These are phyloP conservation scores for Podarcis cretensis DNA, from an alignment of 2,113 vertebrate genomes.

Conservation along the genomic window DNA sequence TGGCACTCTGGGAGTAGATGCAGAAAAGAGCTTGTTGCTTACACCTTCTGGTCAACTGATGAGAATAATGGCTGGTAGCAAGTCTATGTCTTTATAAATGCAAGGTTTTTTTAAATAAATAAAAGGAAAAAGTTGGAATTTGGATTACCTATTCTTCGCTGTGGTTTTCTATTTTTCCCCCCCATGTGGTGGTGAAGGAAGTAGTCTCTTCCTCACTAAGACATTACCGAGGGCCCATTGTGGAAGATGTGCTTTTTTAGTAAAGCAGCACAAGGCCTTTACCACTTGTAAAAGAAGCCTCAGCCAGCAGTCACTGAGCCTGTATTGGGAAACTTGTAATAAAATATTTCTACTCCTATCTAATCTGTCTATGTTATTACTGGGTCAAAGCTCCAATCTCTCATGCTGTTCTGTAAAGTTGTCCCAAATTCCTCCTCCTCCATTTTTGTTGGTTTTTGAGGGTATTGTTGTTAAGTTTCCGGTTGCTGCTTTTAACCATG, in stretches of 20 bases:
- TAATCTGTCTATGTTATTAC: not conserved
- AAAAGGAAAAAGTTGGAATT: constrained; percentile 51
- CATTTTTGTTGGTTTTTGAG: not conserved
- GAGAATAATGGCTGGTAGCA: constrained; percentile 9
- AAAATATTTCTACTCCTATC: constrained; percentile 32
- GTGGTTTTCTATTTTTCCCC: not conserved
- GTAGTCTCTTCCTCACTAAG: not conserved
- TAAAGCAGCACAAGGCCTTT: constrained; percentile 14
- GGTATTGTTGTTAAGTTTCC: not conserved
- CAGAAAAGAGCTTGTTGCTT: not conserved
- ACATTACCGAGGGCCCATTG: not conserved
- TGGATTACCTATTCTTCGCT: constrained; percentile 9
- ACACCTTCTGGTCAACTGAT: constrained; percentile 22
- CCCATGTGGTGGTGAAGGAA: not conserved
- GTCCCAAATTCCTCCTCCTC: not conserved
- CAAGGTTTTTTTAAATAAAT: constrained; percentile 52
- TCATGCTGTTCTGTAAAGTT: not conserved
- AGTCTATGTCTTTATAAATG: constrained; percentile 58
- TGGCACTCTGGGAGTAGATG: constrained; percentile 4
- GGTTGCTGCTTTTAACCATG: not conserved
- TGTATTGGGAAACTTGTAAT: constrained; percentile 35
- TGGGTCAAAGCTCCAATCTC: not conserved
- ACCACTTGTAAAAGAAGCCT: not conserved
- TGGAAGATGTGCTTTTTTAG: constrained; percentile 8
- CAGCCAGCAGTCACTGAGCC: constrained; percentile 15